These are phyloP conservation scores for Egretta garzetta DNA, from an alignment of 2,113 vertebrate genomes.

Conservation along the genomic window DNA sequence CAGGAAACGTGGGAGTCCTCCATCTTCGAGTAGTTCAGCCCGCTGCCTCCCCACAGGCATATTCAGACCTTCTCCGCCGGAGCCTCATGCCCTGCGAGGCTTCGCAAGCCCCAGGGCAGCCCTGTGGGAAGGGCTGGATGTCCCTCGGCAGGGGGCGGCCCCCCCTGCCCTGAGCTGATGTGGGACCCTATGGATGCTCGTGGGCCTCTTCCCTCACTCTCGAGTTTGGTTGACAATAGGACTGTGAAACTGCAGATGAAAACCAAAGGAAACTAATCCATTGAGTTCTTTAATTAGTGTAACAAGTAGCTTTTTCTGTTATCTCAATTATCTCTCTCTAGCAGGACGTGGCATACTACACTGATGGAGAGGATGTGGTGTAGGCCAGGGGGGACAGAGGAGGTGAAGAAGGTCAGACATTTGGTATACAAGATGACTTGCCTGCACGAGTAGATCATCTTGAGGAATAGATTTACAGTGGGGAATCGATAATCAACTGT, in stretches of 20 bases:
- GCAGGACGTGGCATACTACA: not conserved
- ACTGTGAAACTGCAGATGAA: not conserved
- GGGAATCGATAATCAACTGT: not conserved
- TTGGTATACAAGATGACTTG: not conserved
- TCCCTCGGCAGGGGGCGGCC: not conserved
- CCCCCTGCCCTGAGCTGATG: not conserved
- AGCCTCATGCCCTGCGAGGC: fast-evolving
- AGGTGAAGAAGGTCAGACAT: not conserved
- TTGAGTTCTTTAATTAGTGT: not conserved
- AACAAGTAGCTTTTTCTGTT: not conserved
- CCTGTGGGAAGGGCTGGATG: not conserved
- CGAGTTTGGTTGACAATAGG: not conserved
- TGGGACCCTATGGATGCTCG: fast-evolving
- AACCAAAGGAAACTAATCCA: not conserved
- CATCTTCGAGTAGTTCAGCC: not conserved
- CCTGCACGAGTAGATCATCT: not conserved
- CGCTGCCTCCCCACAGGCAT: not conserved
- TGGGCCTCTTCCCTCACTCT: not conserved
- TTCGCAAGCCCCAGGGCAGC: not conserved
- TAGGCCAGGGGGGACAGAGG: not conserved
- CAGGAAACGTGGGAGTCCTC: not conserved
- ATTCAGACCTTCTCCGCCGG: not conserved
- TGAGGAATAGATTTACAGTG: not conserved
- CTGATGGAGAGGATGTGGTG: conserved; percentile 15
- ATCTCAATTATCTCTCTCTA: not conserved